Percentiles rank a stretch among this genome's conserved stretches.
Evolutionary conservation across 2,797 vertebrate species (phyloP).

Genomic region (Alfaro cultratus): DNA sequence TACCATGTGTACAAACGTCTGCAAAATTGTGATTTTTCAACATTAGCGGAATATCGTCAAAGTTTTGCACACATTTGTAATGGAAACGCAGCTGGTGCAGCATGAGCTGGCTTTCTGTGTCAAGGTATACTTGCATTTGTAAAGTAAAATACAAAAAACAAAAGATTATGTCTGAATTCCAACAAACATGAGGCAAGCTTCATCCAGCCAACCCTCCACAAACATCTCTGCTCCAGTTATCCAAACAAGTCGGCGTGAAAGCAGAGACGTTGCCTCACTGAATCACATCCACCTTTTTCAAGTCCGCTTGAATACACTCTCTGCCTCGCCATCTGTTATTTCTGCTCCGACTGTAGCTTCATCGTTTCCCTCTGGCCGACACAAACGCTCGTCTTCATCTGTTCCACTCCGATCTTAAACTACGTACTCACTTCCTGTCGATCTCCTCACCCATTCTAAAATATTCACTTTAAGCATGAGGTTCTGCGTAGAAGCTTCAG

Average conservation of each 20-base stretch:
- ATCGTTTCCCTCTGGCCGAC: slow-evolving; percentile 7
- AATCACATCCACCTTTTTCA: slow-evolving; percentile 1
- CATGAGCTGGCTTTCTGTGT: neutral
- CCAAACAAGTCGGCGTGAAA: neutral
- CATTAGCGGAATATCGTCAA: too few relatives aligned
- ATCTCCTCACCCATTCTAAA: neutral
- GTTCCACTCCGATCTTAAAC: slow-evolving; percentile 6
- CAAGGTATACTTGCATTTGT: neutral
- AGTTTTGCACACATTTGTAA: too few relatives aligned
- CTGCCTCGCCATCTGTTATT: slow-evolving; percentile 17
- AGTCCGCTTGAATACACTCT: neutral
- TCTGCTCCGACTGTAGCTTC: slow-evolving; percentile 19
- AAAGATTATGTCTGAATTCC: neutral
- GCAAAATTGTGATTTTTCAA: too few relatives aligned
- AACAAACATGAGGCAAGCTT: neutral
- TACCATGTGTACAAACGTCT: too few relatives aligned
- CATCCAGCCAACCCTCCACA: neutral
- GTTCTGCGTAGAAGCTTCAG: neutral
- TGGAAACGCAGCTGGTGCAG: too few relatives aligned
- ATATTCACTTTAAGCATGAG: slow-evolving; percentile 1
- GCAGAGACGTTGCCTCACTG: neutral
- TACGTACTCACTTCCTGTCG: slow-evolving; percentile 1
- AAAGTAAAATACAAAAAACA: neutral
- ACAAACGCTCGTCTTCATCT: neutral
- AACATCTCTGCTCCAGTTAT: neutral